Evolutionary conservation across 2,888 invertebrate species (phyloP).

Genomic region (Archips crataeganus): DNA sequence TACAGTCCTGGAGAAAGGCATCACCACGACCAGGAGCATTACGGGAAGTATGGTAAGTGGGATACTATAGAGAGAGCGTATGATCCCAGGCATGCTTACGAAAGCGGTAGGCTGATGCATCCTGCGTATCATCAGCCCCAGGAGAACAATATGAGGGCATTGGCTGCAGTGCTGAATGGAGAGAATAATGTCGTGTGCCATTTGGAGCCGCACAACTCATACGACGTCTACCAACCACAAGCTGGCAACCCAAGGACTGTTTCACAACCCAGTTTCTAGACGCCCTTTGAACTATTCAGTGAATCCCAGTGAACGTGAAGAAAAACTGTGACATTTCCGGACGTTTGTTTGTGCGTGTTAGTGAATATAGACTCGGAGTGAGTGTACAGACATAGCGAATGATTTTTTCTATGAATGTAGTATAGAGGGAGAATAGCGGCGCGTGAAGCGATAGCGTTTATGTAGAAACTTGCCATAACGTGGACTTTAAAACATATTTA

Average conservation of each 20-base stretch:
- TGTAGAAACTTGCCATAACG: conserved; percentile 84
- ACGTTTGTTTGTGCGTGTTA: conserved; percentile 55
- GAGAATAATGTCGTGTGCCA: conserved; percentile 95
- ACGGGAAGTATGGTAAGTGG: conserved; percentile 82
- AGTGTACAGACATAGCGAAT: conserved; percentile 78
- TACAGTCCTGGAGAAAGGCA: conserved; percentile 90
- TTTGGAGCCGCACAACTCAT: conserved; percentile 89
- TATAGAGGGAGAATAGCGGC: conserved; percentile 70
- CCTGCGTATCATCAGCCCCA: conserved; percentile 81
- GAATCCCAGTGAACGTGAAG: conserved; percentile 42
- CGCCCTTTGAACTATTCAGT: conserved; percentile 39
- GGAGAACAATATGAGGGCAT: conserved; percentile 85
- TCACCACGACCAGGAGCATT: conserved; percentile 79
- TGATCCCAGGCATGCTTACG: conserved; percentile 76
- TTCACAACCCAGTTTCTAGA: conserved; percentile 82
- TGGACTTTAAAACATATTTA: conserved; percentile 75
- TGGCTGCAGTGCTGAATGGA: conserved; percentile 93
- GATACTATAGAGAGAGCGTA: conserved; percentile 82
- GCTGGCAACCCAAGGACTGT: conserved; percentile 80
- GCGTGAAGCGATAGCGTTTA: conserved; percentile 73
- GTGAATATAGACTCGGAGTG: conserved; percentile 54
- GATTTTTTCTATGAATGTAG: conserved; percentile 82
- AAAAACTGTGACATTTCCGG: conserved; percentile 34
- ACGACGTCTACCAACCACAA: conserved; percentile 80
- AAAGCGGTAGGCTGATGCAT: conserved; percentile 83